Base-by-base conservation (phyloP, 1,140 invertebrate species). In the Bombus waltoni region DNA sequence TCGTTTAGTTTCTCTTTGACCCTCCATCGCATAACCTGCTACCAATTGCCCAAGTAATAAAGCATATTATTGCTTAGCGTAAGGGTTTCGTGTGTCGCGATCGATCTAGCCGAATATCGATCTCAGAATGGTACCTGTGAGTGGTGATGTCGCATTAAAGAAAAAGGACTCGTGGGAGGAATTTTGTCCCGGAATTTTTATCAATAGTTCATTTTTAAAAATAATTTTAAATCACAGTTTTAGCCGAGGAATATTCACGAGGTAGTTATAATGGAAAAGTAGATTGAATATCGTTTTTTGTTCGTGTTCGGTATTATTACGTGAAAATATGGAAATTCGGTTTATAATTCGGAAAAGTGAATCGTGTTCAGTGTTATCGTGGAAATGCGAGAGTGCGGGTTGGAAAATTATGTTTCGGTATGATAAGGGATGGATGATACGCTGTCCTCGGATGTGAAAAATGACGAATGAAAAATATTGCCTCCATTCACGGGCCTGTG, bases 21-120 rank as follows among this genome's bases (percentile, higher is more conserved):
- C 2, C n/a, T 8, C 2, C 25, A 18, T 1, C 35, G 9, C 25
- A 10, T 28, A 40, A 59, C 18, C 40, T 25, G 57, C 38, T 85
- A 72, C 78, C 44, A 40, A 32, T 44, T 81, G 70, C 25, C 57
- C 57, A 85, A 81, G 83, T 70, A 80, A 74, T 47, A 32, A 85
- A 85, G 78, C 83, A 53, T 28, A 62, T 81, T 81, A 32, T 79
- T 66, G 76, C 68, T 47, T 8, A 44, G 74, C 66, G 18, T 25
- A 18, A 13, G 47, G 5, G 28, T 13, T 38, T 42, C 44, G 35
- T 53, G 66, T 81, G 42, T 57, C 25, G 65, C 28, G 35, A 71
- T 53, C 42, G n/a, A 62, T 77, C 40, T 47, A 22, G 1, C 13
- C 28, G 15, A 32, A 13, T 73, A 73, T 73, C 40, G 40, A 72